Conservation (phyloP, 1,140 invertebrate genomes). For the Zaprionus camerounensis region DNA sequence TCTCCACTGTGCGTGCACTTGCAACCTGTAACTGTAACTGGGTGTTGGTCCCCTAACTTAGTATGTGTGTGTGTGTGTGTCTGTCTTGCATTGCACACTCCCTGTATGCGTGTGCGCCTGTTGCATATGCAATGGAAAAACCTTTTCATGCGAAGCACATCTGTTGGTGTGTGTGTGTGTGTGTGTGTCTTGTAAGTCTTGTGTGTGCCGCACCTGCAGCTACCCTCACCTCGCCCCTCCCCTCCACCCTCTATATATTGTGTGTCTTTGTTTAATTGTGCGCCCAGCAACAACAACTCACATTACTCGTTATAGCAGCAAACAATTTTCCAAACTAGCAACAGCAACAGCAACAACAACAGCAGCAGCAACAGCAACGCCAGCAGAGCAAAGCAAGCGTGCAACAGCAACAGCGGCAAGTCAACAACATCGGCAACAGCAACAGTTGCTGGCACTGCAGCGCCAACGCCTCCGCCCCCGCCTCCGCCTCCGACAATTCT, state of each 20-base stretch:
- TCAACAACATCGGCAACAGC: constrained; percentile 8
- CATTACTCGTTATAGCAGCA: constrained; percentile 84
- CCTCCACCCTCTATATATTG: constrained; percentile 26
- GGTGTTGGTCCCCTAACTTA: constrained; percentile 39
- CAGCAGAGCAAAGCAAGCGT: constrained; percentile 19
- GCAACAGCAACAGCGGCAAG: constrained; percentile 25
- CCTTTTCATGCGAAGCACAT: background rate
- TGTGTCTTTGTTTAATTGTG: constrained; percentile 58
- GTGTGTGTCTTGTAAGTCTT: background rate
- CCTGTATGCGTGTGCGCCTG: constrained; percentile 22
- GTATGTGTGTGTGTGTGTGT: constrained; percentile 28
- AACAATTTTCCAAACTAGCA: constrained; percentile 82
- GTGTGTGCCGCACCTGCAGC: constrained; percentile 10
- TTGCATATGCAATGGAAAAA: constrained; percentile 31
- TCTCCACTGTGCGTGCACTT: background rate
- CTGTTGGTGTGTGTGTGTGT: background rate
- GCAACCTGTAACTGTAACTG: constrained; percentile 24
- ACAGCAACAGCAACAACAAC: constrained; percentile 47
- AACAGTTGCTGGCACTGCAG: constrained; percentile 2
- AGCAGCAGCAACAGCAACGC: constrained; percentile 37
- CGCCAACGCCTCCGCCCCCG: constrained; percentile 35
- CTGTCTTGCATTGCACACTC: background rate
- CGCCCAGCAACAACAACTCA: constrained; percentile 60
- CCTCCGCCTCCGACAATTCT: constrained; percentile 66
- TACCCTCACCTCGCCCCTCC: background rate